Evolutionary conservation across 2,888 invertebrate genomes (phyloP), one percentile per base, ranked within the genome.

Genomic region (Magallana nippona): DNA sequence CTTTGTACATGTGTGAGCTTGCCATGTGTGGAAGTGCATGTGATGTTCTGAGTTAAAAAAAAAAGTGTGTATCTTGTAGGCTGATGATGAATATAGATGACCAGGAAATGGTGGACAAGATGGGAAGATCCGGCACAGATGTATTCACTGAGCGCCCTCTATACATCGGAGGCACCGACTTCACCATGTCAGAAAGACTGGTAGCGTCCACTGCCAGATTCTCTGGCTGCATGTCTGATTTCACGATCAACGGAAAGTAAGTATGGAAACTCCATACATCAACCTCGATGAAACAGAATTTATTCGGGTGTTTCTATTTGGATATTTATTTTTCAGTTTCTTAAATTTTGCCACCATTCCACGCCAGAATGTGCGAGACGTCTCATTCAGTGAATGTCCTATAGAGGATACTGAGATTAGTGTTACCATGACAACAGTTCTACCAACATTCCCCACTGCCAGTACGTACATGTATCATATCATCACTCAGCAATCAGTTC

Each of bases 141-240:
- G 84, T 92, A 32, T 81, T 86, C 1, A 90, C 91, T 0, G 88
- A 90, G 79, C 87, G 88, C 10, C 87, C 96, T 22, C 94, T 98
- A 10, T 98, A 96, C 94, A 96, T 99, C 87, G 99, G 98, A n/a
- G 98, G 98, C 0, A 95, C 95, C 0, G 95, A 95, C 13, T 85
- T 89, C 77, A 95, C 95, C 86, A 94, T 95, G 10, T 95, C 96
- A 0, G 94, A 93, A 0, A 93, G 95, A 1, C 89, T 92, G 8
- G 89, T 91, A 2, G 90, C 90, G n/a, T 90, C 93, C 15, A 86
- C 95, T 5, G 96, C 84, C 5, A 89, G 97, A 3, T 98, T 98
- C 93, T 95, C 96, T 55, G 99, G 99, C 1, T 99, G 99, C 94
- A 96, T 99, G 77, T 98, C 97, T 0, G 99, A 99, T 94, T 97